Evolutionary conservation across 2,797 vertebrate species (phyloP), one percentile per base, ranked within the genome.

Genomic region (Crossoptilon crossoptilon): DNA sequence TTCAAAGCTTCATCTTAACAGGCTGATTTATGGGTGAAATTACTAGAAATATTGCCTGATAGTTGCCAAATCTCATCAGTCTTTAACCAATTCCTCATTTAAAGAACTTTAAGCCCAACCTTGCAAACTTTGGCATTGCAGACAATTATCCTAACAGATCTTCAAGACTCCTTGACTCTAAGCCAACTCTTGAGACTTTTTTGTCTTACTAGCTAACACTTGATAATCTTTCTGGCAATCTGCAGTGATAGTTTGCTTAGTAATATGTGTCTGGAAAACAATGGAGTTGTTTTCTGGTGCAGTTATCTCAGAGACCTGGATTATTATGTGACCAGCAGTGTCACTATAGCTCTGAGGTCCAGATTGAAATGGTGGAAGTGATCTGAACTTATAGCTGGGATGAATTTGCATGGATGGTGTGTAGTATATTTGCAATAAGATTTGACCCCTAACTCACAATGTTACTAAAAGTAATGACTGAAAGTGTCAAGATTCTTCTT

Each of bases 221-320:
- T 86, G 88, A 66, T 89, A 94, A 93, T 94, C 91, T 95, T 94
- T 95, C 93, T 94, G 94, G 92, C 64, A 90, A 93, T 93, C 93
- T 97, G 90, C 94, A 84, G 67, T 91, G 85, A 93, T 79, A 69
- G 59, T 91, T 90, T 84, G 58, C 41, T 81, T 73, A 66, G 79
- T 66, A 90, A 93, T 82, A 74, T 35, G 46, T 91, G 86, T 73
- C 79, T 93, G 49, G 53, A 81, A 72, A 77, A 68, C 83, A 64
- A 41, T 51, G 31, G 73, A 90, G 44, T 71, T 87, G 84, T 95
- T 94, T 91, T 88, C 91, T 89, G 78, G 66, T 74, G 66, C 84
- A 62, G 9, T 71, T 70, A 56, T 73, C 86, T 81, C 62, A 51
- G 89, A 88, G 55, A 72, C 91, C 89, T 88, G 88, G 79, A 91